These are phyloP conservation scores for Megathymus violae DNA, from an alignment of 1,140 invertebrate species.

Conservation along the genomic window DNA sequence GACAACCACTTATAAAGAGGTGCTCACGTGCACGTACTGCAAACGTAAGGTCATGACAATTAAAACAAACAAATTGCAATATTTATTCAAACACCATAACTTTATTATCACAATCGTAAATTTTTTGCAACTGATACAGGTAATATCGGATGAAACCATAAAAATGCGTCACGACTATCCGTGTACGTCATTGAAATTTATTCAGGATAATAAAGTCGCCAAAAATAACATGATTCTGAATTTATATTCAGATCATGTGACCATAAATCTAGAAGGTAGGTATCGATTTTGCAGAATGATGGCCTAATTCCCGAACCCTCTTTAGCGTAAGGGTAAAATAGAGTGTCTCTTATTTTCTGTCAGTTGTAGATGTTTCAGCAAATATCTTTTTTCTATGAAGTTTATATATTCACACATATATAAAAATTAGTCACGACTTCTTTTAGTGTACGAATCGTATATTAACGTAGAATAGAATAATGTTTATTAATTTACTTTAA, in stretches of 20 bases:
- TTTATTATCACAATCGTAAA: slow-evolving; percentile 42
- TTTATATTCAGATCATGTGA: slow-evolving; percentile 44
- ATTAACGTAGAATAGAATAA: too few species aligned
- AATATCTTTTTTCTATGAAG: too few species aligned
- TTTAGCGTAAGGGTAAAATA: slow-evolving; percentile 43
- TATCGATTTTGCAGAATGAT: slow-evolving; percentile 52
- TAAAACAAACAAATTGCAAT: too few species aligned
- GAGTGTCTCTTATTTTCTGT: slow-evolving; percentile 27
- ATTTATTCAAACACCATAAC: too few species aligned
- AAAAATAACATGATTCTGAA: slow-evolving; percentile 33
- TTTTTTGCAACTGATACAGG: slow-evolving; percentile 39
- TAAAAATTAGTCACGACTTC: too few species aligned
- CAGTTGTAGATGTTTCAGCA: too few species aligned
- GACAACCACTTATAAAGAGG: too few species aligned
- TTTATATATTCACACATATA: too few species aligned
- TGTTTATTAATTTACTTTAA: too few species aligned
- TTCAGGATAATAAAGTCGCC: slow-evolving; percentile 19
- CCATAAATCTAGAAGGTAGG: slow-evolving; percentile 44
- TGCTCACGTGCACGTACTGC: too few species aligned
- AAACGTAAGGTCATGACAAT: too few species aligned
- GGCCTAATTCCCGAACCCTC: slow-evolving; percentile 56
- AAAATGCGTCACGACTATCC: neutral
- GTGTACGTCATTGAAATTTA: slow-evolving; percentile 15
- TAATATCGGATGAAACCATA: slow-evolving; percentile 15
- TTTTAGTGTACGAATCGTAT: too few species aligned